A percentile compares a stretch with the other conserved stretches of the same genome.
Evolutionary conservation across 1,140 invertebrate genomes (phyloP).

Genomic region (Drosophila setifemur): DNA sequence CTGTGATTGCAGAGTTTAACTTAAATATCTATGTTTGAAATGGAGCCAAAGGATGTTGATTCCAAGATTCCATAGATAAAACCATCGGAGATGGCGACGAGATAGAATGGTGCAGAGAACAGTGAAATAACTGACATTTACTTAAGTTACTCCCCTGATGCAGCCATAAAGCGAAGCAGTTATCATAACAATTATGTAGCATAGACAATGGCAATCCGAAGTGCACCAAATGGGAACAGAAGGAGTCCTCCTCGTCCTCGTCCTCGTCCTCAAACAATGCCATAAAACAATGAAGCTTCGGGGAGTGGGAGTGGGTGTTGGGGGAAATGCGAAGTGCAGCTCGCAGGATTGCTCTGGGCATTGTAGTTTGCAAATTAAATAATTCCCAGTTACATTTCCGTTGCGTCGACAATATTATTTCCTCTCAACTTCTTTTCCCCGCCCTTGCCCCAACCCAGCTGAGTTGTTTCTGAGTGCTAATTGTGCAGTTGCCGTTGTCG

Average conservation of each 20-base stretch:
- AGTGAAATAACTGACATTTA: conserved; percentile 52
- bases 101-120: not conserved
- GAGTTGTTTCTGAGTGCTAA: conserved; percentile 73
- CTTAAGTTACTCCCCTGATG: conserved; percentile 62
- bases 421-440: conserved; percentile 51
- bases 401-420: conserved; percentile 79
- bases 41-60: too few species aligned
- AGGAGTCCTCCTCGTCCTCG: conserved; percentile 20
- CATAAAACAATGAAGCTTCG: conserved; percentile 57
- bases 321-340: conserved; percentile 20
- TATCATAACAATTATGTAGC: conserved; percentile 78
- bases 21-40: too few species aligned
- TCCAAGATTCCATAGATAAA: too few species aligned
- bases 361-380: conserved; percentile 80
- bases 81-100: not conserved
- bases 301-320: not conserved
- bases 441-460: conserved; percentile 4
- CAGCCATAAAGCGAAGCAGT: conserved; percentile 54
- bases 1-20: too few species aligned
- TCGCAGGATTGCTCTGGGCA: conserved; percentile 41
- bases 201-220: conserved; percentile 58
- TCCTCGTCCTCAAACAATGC: conserved; percentile 72
- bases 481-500: conserved; percentile 67
- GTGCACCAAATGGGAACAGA: conserved; percentile 28
- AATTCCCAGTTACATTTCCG: conserved; percentile 80